Evolutionary conservation across 2,888 invertebrate species (phyloP).

Genomic region (Cerastoderma edule): DNA sequence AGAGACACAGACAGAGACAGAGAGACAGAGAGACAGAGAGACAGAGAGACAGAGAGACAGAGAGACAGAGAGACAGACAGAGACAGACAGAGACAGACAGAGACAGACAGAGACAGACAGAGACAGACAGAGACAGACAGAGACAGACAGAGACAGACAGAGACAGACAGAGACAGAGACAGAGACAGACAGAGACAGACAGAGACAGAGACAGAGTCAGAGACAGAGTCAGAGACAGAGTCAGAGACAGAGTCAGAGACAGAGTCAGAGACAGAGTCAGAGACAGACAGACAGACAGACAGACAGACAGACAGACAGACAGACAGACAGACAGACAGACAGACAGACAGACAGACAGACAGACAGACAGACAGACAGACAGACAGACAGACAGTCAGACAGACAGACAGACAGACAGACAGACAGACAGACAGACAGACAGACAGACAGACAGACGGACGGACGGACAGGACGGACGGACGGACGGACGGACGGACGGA

Average conservation of each 20-base stretch:
- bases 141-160: too few relatives aligned
- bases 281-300: not conserved
- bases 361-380: not conserved
- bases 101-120: not conserved
- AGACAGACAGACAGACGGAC: too few relatives aligned
- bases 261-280: slow-evolving; percentile 3
- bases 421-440: not conserved
- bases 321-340: not conserved
- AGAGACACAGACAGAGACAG: too few relatives aligned
- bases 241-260: not conserved
- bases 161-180: not conserved
- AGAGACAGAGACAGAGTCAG: not conserved
- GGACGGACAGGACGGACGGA: too few relatives aligned
- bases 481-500: not conserved
- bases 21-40: too few relatives aligned
- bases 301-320: not conserved
- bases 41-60: not conserved
- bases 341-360: slow-evolving; percentile 4
- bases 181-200: slow-evolving; percentile 10
- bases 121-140: not conserved
- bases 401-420: not conserved
- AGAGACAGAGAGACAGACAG: not conserved
- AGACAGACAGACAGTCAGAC: not conserved
- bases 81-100: not conserved
- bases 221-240: not conserved